These are phyloP conservation scores for Diaprepes abbreviatus DNA, from an alignment of 2,888 invertebrate species.

Conservation along the genomic window DNA sequence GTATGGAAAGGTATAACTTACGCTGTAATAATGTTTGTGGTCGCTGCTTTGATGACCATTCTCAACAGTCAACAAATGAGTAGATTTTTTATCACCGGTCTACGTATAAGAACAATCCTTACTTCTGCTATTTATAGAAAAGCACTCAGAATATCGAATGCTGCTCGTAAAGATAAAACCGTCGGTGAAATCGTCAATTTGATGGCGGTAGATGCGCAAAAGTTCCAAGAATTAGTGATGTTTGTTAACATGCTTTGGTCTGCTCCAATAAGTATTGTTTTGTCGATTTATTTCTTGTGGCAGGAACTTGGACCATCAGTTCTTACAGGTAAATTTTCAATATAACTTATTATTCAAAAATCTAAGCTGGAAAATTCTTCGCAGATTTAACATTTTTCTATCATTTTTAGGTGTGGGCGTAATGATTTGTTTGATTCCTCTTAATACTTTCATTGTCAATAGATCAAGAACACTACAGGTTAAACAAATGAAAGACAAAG, in stretches of 20 bases:
- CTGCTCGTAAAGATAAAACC: slow-evolving; percentile 65
- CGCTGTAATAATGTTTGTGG: slow-evolving; percentile 69
- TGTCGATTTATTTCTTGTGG: slow-evolving; percentile 71
- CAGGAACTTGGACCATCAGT: slow-evolving; percentile 71
- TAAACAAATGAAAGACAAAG: slow-evolving; percentile 71
- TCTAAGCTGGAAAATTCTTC: too few species aligned
- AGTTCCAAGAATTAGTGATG: slow-evolving; percentile 66
- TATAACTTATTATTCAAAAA: too few species aligned
- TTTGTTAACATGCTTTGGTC: slow-evolving; percentile 70
- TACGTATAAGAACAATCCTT: slow-evolving; percentile 71
- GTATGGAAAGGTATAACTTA: slow-evolving; percentile 73
- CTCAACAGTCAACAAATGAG: slow-evolving; percentile 72
- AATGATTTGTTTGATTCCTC: slow-evolving; percentile 71
- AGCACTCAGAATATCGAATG: slow-evolving; percentile 64
- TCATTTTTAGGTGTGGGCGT: slow-evolving; percentile 69
- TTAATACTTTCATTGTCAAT: slow-evolving; percentile 67
- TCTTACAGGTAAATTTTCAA: slow-evolving; percentile 67
- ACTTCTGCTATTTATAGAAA: slow-evolving; percentile 72
- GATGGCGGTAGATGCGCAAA: slow-evolving; percentile 69
- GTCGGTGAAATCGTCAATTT: slow-evolving; percentile 70
- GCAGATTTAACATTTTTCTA: too few species aligned
- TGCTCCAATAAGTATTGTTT: slow-evolving; percentile 70
- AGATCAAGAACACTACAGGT: slow-evolving; percentile 67
- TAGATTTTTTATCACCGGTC: slow-evolving; percentile 70
- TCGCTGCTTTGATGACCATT: slow-evolving; percentile 69